A percentile compares a stretch with the other conserved stretches of the same genome.
Conservation (phyloP, 2,888 invertebrate genomes). For the Geophilus truncorum region DNA sequence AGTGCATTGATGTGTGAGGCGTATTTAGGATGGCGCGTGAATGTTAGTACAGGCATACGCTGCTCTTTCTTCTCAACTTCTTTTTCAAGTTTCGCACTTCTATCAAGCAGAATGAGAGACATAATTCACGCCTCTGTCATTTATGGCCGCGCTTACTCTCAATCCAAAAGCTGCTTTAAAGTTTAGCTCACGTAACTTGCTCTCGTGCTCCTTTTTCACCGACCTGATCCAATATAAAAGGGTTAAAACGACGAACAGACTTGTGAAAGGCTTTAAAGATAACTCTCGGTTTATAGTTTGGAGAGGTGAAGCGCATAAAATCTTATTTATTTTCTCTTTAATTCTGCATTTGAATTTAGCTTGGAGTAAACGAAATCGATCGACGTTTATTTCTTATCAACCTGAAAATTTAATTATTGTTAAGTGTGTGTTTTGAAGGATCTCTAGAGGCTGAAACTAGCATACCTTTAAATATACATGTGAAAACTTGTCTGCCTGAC, state of each 20-base stretch:
- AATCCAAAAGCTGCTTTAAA: background rate
- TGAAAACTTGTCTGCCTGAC: background rate
- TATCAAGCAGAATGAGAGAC: background rate
- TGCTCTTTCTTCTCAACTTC: background rate
- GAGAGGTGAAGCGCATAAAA: background rate
- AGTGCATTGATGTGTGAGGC: background rate
- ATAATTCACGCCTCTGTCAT: conserved; percentile 3
- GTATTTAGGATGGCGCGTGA: background rate
- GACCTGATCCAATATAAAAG: conserved; percentile 2
- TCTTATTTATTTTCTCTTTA: background rate
- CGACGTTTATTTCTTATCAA: background rate
- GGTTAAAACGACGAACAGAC: background rate
- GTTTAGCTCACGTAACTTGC: background rate
- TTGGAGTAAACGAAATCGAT: background rate
- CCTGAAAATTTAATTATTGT: background rate
- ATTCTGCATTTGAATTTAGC: background rate
- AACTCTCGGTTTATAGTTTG: background rate
- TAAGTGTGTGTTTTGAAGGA: background rate
- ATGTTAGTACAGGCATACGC: conserved; percentile 5
- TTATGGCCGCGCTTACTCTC: background rate
- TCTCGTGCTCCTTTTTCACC: background rate
- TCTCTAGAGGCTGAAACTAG: background rate
- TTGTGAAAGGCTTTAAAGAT: background rate
- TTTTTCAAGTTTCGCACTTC: background rate
- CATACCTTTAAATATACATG: background rate